Evolutionary conservation across 2,113 vertebrate species (phyloP).

Genomic region (Empidonax alnorum): DNA sequence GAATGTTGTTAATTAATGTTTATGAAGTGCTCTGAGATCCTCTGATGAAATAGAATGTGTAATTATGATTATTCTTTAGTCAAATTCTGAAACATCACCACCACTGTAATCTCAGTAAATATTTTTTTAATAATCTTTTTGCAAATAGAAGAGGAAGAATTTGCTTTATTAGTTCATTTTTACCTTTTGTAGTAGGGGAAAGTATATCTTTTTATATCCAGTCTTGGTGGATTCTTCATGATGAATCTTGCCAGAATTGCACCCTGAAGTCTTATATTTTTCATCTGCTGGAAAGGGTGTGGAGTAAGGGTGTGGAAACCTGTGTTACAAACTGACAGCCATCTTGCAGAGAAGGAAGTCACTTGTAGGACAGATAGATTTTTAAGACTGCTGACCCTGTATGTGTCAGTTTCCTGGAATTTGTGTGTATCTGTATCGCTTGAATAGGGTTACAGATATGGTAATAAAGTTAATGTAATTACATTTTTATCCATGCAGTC

Average conservation of each 20-base stretch:
- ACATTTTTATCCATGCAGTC: not conserved
- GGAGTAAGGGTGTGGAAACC: not conserved
- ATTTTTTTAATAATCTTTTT: not conserved
- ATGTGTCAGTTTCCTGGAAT: not conserved
- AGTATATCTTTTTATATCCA: not conserved
- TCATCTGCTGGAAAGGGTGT: not conserved
- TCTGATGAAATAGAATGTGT: slow-evolving; percentile 44
- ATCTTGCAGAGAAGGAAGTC: not conserved
- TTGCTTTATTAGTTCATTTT: not conserved
- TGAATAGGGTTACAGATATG: not conserved
- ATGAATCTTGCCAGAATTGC: not conserved
- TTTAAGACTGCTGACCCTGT: not conserved
- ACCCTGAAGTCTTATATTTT: not conserved
- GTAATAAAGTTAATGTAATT: not conserved
- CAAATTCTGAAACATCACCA: slow-evolving; percentile 12
- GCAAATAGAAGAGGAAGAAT: not conserved
- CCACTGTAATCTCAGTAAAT: not conserved
- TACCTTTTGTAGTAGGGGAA: not conserved
- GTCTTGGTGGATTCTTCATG: not conserved
- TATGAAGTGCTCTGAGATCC: slow-evolving; percentile 52
- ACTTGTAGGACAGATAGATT: not conserved
- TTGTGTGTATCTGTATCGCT: not conserved
- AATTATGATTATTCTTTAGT: slow-evolving; percentile 34
- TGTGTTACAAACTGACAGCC: not conserved
- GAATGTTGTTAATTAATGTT: slow-evolving; percentile 47